Evolutionary conservation across 1,140 invertebrate genomes (phyloP).

Genomic region (Matsumurasca onukii): DNA sequence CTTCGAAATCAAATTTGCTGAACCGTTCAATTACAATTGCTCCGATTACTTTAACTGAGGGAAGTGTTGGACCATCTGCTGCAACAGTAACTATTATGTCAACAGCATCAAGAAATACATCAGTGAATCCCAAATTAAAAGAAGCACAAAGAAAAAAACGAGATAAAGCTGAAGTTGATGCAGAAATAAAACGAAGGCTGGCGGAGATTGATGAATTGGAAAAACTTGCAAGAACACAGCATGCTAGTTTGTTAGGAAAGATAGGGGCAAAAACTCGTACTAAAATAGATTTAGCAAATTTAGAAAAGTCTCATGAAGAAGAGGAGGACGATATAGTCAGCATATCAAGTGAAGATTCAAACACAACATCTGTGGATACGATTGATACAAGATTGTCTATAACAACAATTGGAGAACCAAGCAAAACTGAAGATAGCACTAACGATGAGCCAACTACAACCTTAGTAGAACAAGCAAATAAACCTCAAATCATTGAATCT

Average conservation of each 20-base stretch:
- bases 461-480: neutral
- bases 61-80: no score
- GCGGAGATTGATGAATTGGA: conserved; percentile 16
- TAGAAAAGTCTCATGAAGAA: neutral
- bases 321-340: conserved; percentile 1
- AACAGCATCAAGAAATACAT: no score
- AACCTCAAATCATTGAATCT: neutral
- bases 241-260: conserved; percentile 1
- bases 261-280: neutral
- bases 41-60: no score
- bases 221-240: conserved; percentile 10
- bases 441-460: conserved; percentile 15
- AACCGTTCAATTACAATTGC: no score
- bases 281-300: neutral
- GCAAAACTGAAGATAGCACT: neutral
- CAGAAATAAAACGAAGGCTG: conserved; percentile 15
- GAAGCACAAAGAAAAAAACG: neutral
- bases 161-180: conserved; percentile 22
- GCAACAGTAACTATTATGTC: no score
- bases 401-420: neutral
- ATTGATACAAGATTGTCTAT: neutral
- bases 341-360: conserved; percentile 10
- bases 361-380: neutral
- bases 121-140: neutral
- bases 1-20: neutral